phyloP scores from a whole-genome alignment of 2,113 vertebrate genomes.

The Eulacestoma nigropectus region DNA sequence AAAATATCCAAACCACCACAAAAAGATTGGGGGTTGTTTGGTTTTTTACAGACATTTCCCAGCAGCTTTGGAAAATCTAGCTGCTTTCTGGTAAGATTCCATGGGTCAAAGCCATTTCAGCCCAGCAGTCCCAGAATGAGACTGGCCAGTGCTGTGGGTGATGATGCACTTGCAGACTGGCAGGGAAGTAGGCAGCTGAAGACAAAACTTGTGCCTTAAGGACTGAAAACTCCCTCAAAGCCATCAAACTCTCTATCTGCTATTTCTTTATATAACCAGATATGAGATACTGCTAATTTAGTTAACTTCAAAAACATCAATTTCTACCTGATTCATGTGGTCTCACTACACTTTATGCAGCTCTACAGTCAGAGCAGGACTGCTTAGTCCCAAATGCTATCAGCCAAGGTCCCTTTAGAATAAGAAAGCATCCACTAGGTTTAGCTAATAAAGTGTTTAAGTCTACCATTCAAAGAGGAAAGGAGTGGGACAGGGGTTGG shows the following conservation, averaged over 20 bases:
- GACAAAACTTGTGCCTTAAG: not conserved
- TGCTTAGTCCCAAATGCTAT: accelerated
- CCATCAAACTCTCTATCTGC: not conserved
- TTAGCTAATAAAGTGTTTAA: not conserved
- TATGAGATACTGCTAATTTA: accelerated
- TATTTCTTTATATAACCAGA: accelerated
- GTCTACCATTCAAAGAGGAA: accelerated
- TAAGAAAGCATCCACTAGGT: accelerated
- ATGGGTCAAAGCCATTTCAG: not conserved
- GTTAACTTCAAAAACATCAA: accelerated
- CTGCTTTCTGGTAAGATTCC: not conserved
- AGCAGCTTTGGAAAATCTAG: not conserved
- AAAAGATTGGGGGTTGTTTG: accelerated
- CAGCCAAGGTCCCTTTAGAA: accelerated
- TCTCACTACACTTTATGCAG: accelerated
- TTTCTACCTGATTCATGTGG: accelerated
- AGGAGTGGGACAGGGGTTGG: accelerated
- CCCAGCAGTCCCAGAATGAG: not conserved
- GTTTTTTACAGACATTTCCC: not conserved
- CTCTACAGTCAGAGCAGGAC: not conserved
- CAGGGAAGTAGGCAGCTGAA: not conserved
- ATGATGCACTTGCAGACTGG: no score
- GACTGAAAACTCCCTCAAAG: not conserved
- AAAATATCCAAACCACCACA: not conserved
- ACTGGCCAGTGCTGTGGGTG: not conserved